phyloP scores from a whole-genome alignment of 2,797 vertebrate species.

The Atherinosoma microstoma region DNA sequence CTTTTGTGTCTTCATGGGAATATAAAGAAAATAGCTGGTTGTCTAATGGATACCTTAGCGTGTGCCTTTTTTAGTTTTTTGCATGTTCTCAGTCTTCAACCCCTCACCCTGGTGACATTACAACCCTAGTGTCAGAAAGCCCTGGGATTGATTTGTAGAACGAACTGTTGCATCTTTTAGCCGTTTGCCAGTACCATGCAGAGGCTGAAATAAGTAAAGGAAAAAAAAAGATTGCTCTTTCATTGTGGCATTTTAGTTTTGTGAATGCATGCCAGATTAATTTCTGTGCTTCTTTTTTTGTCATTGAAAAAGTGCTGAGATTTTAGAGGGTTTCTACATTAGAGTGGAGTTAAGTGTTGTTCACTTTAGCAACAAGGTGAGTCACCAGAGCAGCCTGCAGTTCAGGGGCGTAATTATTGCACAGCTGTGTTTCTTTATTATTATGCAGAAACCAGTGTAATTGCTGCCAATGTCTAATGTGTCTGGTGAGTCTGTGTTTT shows the following conservation, averaged over 20 bases:
- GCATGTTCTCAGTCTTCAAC: background rate
- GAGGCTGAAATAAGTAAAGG: background rate
- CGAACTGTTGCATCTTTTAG: background rate
- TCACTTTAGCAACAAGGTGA: constrained; percentile 41
- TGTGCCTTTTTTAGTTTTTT: background rate
- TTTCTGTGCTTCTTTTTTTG: background rate
- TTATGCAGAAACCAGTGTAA: constrained; percentile 11
- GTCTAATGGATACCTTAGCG: background rate
- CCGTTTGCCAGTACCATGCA: background rate
- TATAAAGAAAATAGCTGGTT: background rate
- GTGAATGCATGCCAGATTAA: background rate
- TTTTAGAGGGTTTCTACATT: constrained; percentile 18
- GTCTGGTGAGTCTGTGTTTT: background rate
- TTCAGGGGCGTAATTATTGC: constrained; percentile 51
- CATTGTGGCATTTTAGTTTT: background rate
- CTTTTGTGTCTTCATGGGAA: background rate
- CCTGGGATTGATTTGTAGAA: background rate
- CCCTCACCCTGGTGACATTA: background rate
- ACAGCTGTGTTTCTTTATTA: constrained; percentile 36
- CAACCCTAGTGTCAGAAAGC: background rate
- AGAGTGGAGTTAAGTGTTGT: constrained; percentile 30
- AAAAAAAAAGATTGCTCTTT: background rate
- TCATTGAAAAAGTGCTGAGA: background rate
- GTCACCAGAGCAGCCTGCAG: constrained; percentile 35
- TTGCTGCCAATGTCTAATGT: constrained; percentile 15